phyloP scores from a whole-genome alignment of 1,140 invertebrate genomes.

The Calephelis nemesis region DNA sequence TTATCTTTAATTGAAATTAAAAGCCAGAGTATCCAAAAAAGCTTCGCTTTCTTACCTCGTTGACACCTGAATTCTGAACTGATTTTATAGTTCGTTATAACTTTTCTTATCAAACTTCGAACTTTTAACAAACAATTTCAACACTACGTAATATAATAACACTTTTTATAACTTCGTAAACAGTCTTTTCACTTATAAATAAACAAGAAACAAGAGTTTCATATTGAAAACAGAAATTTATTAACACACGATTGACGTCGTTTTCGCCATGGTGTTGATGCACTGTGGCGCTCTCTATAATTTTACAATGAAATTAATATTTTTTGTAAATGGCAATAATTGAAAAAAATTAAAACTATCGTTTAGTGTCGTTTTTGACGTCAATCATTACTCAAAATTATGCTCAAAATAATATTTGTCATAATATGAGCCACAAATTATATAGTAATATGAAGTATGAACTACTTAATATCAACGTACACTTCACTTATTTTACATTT shows the following conservation, averaged over 20 bases:
- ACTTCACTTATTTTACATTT: too few relatives aligned
- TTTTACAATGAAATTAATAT: too few relatives aligned
- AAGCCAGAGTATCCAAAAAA: conserved; percentile 70
- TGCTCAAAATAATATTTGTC: too few relatives aligned
- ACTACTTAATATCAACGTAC: too few relatives aligned
- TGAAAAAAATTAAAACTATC: too few relatives aligned
- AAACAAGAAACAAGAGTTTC: conserved; percentile 67
- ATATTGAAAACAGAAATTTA: conserved; percentile 72
- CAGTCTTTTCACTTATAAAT: conserved; percentile 66
- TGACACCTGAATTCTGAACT: conserved; percentile 77
- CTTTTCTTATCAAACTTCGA: conserved; percentile 69
- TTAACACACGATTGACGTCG: conserved; percentile 70
- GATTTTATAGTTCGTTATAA: conserved; percentile 75
- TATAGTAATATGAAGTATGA: too few relatives aligned
- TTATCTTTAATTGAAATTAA: conserved; percentile 28
- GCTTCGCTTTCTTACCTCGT: conserved; percentile 78
- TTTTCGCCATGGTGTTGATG: conserved; percentile 76
- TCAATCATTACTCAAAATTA: too few relatives aligned
- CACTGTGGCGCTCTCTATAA: conserved; percentile 46
- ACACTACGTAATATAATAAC: conserved; percentile 49
- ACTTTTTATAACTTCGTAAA: conserved; percentile 53
- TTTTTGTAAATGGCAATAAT: too few relatives aligned
- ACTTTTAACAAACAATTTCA: conserved; percentile 52
- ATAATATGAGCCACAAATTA: too few relatives aligned
- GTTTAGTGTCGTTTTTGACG: too few relatives aligned